Conservation (phyloP, 1,140 invertebrate genomes). For the Trichonephila clavata region DNA sequence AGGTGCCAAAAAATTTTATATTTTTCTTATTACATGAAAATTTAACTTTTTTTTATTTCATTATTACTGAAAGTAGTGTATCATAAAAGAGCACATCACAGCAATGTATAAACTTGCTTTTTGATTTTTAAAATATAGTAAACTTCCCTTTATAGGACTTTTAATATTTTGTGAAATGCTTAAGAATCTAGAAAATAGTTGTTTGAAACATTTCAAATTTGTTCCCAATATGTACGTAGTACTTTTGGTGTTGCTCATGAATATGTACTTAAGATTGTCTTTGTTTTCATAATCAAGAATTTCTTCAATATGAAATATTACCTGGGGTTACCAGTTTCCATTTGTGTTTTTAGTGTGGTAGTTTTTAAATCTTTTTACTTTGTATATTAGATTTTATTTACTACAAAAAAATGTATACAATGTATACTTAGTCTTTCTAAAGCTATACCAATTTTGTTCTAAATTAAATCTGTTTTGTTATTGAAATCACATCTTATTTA, state of each 20-base stretch:
- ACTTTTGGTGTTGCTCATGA: conserved; percentile 15
- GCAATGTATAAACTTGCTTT: no score
- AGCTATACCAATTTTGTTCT: conserved; percentile 28
- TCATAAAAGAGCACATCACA: no score
- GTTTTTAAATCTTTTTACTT: conserved; percentile 34
- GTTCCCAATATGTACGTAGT: background rate
- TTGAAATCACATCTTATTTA: background rate
- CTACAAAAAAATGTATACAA: background rate
- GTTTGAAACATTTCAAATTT: background rate
- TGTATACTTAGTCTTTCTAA: conserved; percentile 29
- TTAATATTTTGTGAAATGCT: no score
- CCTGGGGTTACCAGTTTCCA: background rate
- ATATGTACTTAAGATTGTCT: background rate
- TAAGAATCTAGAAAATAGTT: no score
- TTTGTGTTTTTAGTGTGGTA: background rate
- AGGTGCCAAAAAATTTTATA: no score
- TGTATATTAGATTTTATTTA: conserved; percentile 22
- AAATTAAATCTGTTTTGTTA: conserved; percentile 50
- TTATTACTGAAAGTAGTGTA: no score
- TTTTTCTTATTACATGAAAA: no score
- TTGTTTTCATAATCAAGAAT: background rate
- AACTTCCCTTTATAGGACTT: no score
- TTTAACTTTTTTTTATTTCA: no score
- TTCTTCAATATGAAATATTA: background rate
- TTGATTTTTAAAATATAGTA: no score